phyloP scores from a whole-genome alignment of 2,113 vertebrate genomes.

The Andinoacara biseriatus region DNA sequence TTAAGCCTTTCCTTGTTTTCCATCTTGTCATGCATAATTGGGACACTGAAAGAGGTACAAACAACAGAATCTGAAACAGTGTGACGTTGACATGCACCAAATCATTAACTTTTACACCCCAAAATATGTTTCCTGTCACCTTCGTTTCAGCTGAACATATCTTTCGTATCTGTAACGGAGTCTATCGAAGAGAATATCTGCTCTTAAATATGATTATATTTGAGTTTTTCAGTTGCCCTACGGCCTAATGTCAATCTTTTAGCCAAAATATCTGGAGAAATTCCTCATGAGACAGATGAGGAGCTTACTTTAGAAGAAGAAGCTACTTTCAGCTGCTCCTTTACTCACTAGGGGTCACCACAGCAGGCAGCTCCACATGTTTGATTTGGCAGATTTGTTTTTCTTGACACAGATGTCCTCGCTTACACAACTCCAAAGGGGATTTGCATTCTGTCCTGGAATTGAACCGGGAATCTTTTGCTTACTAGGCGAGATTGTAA shows the following conservation, averaged over 20 bases:
- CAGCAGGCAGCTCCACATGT: neutral
- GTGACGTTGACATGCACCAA: constrained; percentile 1
- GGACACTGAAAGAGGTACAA: constrained; percentile 19
- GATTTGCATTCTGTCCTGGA: neutral
- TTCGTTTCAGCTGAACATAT: neutral
- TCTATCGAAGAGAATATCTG: neutral
- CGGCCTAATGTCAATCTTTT: neutral
- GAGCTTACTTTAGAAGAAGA: neutral
- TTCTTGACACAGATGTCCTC: neutral
- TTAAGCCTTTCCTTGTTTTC: constrained; percentile 28
- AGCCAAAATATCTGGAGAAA: neutral
- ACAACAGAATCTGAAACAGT: constrained; percentile 18
- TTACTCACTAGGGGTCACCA: neutral
- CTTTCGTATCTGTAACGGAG: neutral
- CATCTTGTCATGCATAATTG: constrained; percentile 19
- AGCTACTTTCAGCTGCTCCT: neutral
- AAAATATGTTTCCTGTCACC: neutral
- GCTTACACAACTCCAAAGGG: neutral
- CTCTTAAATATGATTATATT: neutral
- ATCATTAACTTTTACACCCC: neutral
- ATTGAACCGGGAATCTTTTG: neutral
- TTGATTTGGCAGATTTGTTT: neutral
- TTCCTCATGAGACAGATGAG: neutral
- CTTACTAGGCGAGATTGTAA: neutral
- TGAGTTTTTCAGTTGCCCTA: neutral